Evolutionary conservation across 2,113 vertebrate genomes (phyloP), one percentile per base, ranked within the genome.

Genomic region (Climacteris rufus): DNA sequence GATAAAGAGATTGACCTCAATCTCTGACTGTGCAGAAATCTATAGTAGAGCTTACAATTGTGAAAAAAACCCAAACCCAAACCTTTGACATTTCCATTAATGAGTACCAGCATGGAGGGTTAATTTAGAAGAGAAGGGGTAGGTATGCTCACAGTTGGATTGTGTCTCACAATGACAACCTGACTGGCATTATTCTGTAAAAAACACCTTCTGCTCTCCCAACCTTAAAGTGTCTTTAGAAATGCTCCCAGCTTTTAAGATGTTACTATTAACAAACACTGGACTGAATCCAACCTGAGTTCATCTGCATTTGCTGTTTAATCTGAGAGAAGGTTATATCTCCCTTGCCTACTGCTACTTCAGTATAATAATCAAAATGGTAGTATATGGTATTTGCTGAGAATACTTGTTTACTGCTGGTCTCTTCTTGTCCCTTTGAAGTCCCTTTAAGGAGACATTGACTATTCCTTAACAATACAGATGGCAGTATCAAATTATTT

Each of bases 401-500:
- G 21, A 91, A 52, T 49, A 66, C 7, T 56, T 87, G n/a, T 56
- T 83, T 61, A 25, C 15, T 69, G 17, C 5, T 85, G 40, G 53
- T 69, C 17, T 69, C 17, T 79, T 68, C 7, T 69, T 64, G 45
- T 45, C 23, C 14, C 37, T 83, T 61, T 57, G 14, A 13, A 11
- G 2, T 72, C 23, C 35, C 82, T 87, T 71, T 30, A 60, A 60
- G 35, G 19, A 49, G 19, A 16, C 13, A 45, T 10, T 66, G 39
- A 10, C 21, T 70, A 21, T 60, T 93, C 35, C 66, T 95, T 91
- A 90, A 37, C 68, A 94, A 68, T 76, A 94, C 63, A 96, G 60
- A 69, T 92, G 84, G 91, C 81, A 96, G 94, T 90, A 92, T n/a
- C 71, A 42, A 27, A 57, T 63, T 49, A 65, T 96, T 94, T 94